phyloP scores from a whole-genome alignment of 35 echinoderm and acorn worm genomes.

The Lytechinus variegatus region DNA sequence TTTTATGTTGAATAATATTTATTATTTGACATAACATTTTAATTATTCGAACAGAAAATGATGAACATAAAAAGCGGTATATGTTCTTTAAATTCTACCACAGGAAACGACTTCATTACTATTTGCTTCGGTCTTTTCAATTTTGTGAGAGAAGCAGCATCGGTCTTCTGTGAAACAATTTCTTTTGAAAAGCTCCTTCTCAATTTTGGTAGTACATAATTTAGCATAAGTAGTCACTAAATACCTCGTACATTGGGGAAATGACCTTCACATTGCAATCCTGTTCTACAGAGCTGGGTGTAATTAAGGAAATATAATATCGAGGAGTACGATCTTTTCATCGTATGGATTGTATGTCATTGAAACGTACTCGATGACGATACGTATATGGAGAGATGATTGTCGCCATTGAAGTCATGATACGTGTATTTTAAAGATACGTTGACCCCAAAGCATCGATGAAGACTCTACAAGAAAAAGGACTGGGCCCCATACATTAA shows the following conservation, averaged over 20 bases:
- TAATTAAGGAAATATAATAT: neutral
- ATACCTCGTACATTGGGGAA: too few species aligned
- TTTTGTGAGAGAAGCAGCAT: neutral
- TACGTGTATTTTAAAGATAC: neutral
- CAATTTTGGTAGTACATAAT: too few species aligned
- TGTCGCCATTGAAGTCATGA: neutral
- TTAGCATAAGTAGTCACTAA: too few species aligned
- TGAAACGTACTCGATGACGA: neutral
- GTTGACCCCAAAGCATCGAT: neutral
- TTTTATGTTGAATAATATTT: too few species aligned
- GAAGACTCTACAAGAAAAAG: neutral
- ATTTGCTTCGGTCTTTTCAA: too few species aligned
- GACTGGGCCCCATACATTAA: neutral
- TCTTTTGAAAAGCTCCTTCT: too few species aligned
- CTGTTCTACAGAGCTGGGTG: neutral
- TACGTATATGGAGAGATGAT: neutral
- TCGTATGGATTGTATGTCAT: neutral
- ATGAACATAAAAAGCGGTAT: too few species aligned
- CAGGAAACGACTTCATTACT: too few species aligned
- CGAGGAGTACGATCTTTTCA: neutral
- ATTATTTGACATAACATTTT: too few species aligned
- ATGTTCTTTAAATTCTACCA: too few species aligned
- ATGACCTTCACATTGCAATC: neutral
- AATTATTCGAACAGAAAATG: too few species aligned
- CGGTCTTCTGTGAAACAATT: neutral